Evolutionary conservation across 2,888 invertebrate genomes (phyloP).

Genomic region (Drosophila neotestacea): DNA sequence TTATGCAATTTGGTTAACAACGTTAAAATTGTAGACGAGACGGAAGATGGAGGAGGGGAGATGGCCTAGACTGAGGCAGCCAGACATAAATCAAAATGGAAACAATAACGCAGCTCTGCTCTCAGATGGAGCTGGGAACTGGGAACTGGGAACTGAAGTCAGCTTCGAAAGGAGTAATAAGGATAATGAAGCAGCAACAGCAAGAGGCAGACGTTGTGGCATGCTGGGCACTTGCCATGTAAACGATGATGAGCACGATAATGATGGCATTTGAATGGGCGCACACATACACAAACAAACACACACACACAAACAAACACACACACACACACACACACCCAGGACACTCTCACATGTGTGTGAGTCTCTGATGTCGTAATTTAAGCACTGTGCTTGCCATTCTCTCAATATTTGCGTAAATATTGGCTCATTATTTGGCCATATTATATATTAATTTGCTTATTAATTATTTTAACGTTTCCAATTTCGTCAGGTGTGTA

Average conservation of each 20-base stretch:
- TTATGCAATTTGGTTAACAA: slow-evolving; percentile 84
- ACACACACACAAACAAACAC: slow-evolving; percentile 16
- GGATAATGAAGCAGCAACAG: slow-evolving; percentile 73
- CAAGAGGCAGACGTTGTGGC: slow-evolving; percentile 42
- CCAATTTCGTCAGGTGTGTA: slow-evolving; percentile 24
- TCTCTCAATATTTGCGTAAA: slow-evolving; percentile 65
- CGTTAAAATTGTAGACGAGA: slow-evolving; percentile 78
- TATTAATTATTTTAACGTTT: slow-evolving; percentile 67
- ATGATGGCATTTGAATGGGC: slow-evolving; percentile 75
- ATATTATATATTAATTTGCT: slow-evolving; percentile 74
- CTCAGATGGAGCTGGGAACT: slow-evolving; percentile 22
- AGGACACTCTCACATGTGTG: neutral
- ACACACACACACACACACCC: neutral
- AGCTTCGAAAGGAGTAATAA: slow-evolving; percentile 74
- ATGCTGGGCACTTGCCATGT: slow-evolving; percentile 67
- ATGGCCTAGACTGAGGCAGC: slow-evolving; percentile 30
- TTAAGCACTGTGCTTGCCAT: slow-evolving; percentile 46
- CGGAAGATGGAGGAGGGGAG: slow-evolving; percentile 6
- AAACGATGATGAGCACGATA: slow-evolving; percentile 78
- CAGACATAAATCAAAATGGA: slow-evolving; percentile 79
- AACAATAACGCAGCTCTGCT: slow-evolving; percentile 66
- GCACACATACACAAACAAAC: slow-evolving; percentile 30
- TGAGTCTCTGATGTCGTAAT: slow-evolving; percentile 51
- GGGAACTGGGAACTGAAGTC: slow-evolving; percentile 25
- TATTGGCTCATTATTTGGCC: slow-evolving; percentile 74